Evolutionary conservation across 2,888 invertebrate species (phyloP).

Genomic region (Ferrisia virgata): DNA sequence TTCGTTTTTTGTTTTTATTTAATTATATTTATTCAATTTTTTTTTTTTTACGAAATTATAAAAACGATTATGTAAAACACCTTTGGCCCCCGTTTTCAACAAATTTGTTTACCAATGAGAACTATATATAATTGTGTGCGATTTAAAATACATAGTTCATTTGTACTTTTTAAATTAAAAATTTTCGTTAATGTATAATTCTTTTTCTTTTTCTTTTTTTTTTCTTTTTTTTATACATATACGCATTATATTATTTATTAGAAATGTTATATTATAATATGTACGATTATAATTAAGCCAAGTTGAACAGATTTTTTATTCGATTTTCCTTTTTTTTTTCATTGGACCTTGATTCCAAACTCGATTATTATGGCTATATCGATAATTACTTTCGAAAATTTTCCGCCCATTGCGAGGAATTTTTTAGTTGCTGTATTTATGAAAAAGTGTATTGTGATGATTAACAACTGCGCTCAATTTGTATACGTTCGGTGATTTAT

Average conservation of each 20-base stretch:
- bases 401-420: not conserved
- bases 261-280: not conserved
- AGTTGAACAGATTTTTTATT: conserved; percentile 1
- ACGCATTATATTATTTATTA: conserved; percentile 8
- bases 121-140: not conserved
- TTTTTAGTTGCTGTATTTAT: not conserved
- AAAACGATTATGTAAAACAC: not conserved
- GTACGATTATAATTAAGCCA: conserved; percentile 9
- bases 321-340: not conserved
- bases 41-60: not conserved
- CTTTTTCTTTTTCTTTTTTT: not conserved
- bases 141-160: not conserved
- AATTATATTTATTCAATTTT: no score
- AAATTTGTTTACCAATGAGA: not conserved
- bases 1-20: no score
- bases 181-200: not conserved
- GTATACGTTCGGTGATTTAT: not conserved
- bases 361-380: not conserved
- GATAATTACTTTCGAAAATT: not conserved
- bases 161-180: not conserved
- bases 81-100: not conserved
- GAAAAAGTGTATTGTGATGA: conserved; percentile 1
- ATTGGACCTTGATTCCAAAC: not conserved
- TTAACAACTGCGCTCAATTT: conserved; percentile 15
- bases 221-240: not conserved